Evolutionary conservation across 2,888 invertebrate genomes (phyloP).

Genomic region (Spisula solida): DNA sequence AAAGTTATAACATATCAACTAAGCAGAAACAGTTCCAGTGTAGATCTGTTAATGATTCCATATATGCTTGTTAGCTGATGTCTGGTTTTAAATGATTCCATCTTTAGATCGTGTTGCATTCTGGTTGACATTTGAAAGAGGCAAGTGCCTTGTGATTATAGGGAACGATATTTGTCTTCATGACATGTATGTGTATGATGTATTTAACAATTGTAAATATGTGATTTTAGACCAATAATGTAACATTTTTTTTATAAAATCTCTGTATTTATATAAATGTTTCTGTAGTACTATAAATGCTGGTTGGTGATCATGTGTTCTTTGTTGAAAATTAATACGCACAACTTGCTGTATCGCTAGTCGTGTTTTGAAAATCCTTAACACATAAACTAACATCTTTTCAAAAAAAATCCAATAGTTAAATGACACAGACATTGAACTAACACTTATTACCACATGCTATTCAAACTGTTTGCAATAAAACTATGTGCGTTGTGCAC

Average conservation of each 20-base stretch:
- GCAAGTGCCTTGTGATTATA: slow-evolving; percentile 11
- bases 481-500: not conserved
- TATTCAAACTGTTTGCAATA: not conserved
- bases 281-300: not conserved
- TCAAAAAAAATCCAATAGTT: not conserved
- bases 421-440: not conserved
- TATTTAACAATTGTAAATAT: slow-evolving; percentile 27
- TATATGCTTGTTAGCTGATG: not conserved
- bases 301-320: not conserved
- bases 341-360: not conserved
- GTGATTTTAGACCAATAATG: slow-evolving; percentile 28
- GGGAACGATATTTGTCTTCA: not conserved
- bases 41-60: not conserved
- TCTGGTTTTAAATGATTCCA: not conserved
- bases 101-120: not conserved
- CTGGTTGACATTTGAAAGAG: not conserved
- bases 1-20: slow-evolving; percentile 1
- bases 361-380: not conserved
- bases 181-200: slow-evolving; percentile 18
- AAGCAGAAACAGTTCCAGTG: not conserved
- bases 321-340: not conserved
- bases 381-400: not conserved
- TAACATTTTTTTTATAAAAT: slow-evolving; percentile 14
- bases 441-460: too few relatives aligned
- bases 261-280: slow-evolving; percentile 9